Conservation (phyloP, 2,113 vertebrate species). For the Toxotes jaculatrix region DNA sequence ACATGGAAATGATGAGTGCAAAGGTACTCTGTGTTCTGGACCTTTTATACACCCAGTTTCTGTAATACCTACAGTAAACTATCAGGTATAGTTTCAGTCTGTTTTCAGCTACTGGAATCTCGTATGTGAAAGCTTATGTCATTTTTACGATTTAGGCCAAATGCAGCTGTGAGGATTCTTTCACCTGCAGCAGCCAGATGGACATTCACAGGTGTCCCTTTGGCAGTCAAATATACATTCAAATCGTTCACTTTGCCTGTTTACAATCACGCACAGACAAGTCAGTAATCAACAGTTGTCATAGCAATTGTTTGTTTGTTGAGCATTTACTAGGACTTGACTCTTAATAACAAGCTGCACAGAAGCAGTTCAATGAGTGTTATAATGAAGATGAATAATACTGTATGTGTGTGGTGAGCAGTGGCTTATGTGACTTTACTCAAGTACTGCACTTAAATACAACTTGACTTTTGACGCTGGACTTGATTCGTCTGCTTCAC, state of each 20-base stretch:
- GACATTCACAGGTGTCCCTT: constrained; percentile 26
- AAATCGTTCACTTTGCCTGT: constrained; percentile 42
- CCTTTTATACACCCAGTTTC: too few relatives aligned
- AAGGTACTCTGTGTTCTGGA: neutral
- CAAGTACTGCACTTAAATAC: too few relatives aligned
- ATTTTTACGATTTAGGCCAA: neutral
- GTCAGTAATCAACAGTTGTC: constrained; percentile 22
- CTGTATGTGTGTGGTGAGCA: too few relatives aligned
- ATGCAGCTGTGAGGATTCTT: neutral
- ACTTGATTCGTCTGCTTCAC: too few relatives aligned
- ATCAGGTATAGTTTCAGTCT: too few relatives aligned
- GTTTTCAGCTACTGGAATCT: neutral
- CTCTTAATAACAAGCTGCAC: constrained; percentile 11
- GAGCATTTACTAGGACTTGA: neutral
- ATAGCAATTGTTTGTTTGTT: constrained; percentile 33
- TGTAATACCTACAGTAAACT: neutral
- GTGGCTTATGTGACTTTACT: too few relatives aligned
- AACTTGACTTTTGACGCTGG: too few relatives aligned
- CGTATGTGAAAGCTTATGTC: neutral
- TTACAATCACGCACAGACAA: neutral
- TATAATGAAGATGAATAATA: neutral
- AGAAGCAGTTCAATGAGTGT: constrained; percentile 9
- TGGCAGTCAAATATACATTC: constrained; percentile 68
- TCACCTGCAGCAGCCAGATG: neutral
- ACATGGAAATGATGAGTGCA: neutral